Conservation (phyloP, 2,888 invertebrate species). For the Eurois occulta region DNA sequence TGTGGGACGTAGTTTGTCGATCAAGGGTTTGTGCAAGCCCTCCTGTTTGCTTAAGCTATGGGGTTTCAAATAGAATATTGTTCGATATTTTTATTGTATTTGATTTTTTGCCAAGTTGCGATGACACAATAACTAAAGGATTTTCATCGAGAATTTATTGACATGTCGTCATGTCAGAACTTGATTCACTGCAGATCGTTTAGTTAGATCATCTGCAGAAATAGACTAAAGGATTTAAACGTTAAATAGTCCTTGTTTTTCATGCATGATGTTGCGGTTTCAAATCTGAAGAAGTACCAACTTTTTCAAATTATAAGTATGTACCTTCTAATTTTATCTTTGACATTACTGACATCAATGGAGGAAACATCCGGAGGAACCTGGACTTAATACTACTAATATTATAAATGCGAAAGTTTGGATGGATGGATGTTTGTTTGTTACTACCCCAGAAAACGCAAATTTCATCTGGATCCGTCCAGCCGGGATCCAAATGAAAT, state of each 20-base stretch:
- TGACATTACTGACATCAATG: background rate
- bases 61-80: conserved; percentile 48
- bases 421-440: too few relatives aligned
- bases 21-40: conserved; percentile 58
- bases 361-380: background rate
- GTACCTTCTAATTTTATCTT: background rate
- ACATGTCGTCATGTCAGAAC: background rate
- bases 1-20: conserved; percentile 53
- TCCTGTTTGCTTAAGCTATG: conserved; percentile 24
- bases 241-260: background rate
- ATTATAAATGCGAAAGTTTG: too few relatives aligned
- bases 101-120: conserved; percentile 7
- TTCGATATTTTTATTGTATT: conserved; percentile 47
- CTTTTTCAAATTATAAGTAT: background rate
- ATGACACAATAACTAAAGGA: conserved; percentile 4
- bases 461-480: too few relatives aligned
- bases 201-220: background rate
- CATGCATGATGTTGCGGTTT: background rate
- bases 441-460: too few relatives aligned
- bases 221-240: background rate
- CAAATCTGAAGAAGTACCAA: background rate
- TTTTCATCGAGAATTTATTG: conserved; percentile 14
- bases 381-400: too few relatives aligned
- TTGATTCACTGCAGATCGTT: background rate
- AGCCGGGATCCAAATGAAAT: too few relatives aligned